Percentiles rank a stretch among this genome's conserved stretches.
Conservation (phyloP, 2,113 vertebrate genomes). For the Bubo bubo region DNA sequence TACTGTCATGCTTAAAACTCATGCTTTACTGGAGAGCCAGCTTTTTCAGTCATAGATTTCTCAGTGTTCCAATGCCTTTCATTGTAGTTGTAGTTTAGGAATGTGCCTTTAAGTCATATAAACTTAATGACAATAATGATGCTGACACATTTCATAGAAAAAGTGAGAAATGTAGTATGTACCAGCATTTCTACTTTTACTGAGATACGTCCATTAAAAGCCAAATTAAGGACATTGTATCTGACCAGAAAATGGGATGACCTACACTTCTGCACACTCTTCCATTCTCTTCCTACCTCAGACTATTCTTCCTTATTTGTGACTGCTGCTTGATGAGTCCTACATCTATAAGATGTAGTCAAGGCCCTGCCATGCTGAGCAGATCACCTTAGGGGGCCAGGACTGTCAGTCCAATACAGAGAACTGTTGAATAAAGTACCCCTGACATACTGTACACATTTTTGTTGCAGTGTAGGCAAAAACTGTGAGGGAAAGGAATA, state of each 20-base stretch:
- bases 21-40: not conserved
- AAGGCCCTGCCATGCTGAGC: not conserved
- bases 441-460: not conserved
- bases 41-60: not conserved
- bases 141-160: not conserved
- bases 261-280: rapidly evolving
- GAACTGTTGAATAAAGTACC: not conserved
- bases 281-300: not conserved
- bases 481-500: not conserved
- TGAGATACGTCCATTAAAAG: not conserved
- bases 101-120: not conserved
- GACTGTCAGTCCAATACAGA: not conserved
- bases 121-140: not conserved
- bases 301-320: not conserved
- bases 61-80: not conserved
- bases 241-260: not conserved
- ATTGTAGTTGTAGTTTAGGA: not conserved
- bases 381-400: not conserved
- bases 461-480: not conserved
- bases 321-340: not conserved
- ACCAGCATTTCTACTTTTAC: not conserved
- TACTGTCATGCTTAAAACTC: not conserved
- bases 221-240: not conserved
- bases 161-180: not conserved
- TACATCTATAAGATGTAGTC: not conserved